phyloP scores from a whole-genome alignment of 37 sponge, comb jelly and placozoan species.

The Amphimedon queenslandica region DNA sequence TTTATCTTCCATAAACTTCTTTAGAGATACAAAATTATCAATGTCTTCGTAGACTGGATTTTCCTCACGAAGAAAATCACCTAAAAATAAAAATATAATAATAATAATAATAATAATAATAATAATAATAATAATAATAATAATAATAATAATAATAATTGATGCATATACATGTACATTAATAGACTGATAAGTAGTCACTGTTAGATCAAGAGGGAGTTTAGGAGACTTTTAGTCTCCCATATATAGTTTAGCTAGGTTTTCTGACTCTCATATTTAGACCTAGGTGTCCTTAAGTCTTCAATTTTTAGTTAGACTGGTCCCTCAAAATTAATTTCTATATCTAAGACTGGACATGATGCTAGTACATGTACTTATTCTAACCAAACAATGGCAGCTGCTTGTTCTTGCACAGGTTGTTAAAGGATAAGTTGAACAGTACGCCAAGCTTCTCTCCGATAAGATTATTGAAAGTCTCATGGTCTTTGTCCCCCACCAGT shows the following conservation, averaged over 20 bases:
- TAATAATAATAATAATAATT: too few relatives aligned
- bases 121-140: too few relatives aligned
- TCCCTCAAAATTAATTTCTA: too few relatives aligned
- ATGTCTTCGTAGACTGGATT: conserved; percentile 93
- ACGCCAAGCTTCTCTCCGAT: conserved; percentile 87
- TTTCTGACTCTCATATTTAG: too few relatives aligned
- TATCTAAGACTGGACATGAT: not conserved
- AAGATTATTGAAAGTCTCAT: conserved; percentile 75
- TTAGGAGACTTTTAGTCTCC: too few relatives aligned
- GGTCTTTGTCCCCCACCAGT: conserved; percentile 89
- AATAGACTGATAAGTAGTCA: too few relatives aligned
- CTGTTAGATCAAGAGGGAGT: too few relatives aligned
- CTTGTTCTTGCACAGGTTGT: conserved; percentile 90
- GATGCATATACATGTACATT: too few relatives aligned
- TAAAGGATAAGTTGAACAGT: conserved; percentile 91
- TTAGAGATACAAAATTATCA: conserved; percentile 78
- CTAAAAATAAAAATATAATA: not conserved
- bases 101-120: too few relatives aligned
- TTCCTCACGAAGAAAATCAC: conserved; percentile 15
- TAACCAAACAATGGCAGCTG: conserved; percentile 84
- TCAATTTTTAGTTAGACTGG: too few relatives aligned
- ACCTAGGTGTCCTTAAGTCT: too few relatives aligned
- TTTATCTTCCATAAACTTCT: conserved; percentile 85
- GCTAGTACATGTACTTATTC: not conserved
- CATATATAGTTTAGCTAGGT: too few relatives aligned